A percentile compares a stretch with the other conserved stretches of the same genome.
Conservation (phyloP, 30 jellyfish, hydroid and myxozoan species). For the Pseudorhiza aurosa region DNA sequence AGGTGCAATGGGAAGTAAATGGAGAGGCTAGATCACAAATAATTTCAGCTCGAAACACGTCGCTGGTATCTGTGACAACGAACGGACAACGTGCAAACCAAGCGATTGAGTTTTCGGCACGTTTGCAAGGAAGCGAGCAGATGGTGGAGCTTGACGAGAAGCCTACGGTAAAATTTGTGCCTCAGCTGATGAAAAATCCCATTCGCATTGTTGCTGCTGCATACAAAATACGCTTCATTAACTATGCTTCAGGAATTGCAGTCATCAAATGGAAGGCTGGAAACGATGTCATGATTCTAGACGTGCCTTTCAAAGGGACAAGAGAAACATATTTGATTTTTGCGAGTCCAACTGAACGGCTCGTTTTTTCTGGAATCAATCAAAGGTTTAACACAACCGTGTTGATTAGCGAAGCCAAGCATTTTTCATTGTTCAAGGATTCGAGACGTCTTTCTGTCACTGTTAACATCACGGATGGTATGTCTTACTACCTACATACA, state of each 20-base stretch:
- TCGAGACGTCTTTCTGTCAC: not conserved
- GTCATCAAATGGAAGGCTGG: not conserved
- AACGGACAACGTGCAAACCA: not conserved
- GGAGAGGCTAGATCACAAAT: not conserved
- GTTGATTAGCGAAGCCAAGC: constrained; percentile 6
- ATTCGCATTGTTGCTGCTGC: constrained; percentile 14
- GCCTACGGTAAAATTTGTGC: constrained; percentile 6
- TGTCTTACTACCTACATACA: not conserved
- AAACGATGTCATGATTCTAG: not conserved
- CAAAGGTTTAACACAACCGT: not conserved
- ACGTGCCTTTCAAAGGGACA: constrained; percentile 1
- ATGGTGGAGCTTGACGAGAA: constrained; percentile 18
- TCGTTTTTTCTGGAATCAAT: not conserved
- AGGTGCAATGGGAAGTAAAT: constrained; percentile 12
- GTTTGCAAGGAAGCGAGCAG: not conserved
- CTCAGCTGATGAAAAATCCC: constrained; percentile 7
- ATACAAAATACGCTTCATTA: not conserved
- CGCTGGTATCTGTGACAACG: not conserved
- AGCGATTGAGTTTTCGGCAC: constrained; percentile 33
- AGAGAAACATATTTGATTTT: not conserved
- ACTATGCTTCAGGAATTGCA: constrained; percentile 16
- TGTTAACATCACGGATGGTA: constrained; percentile 6
- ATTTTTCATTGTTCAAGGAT: not conserved
- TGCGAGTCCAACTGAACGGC: not conserved
- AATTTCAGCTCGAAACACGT: constrained; percentile 11